A percentile compares a stretch with the other conserved stretches of the same genome.
phyloP scores from a whole-genome alignment of 1,140 invertebrate species.

The Magallana angulata region DNA sequence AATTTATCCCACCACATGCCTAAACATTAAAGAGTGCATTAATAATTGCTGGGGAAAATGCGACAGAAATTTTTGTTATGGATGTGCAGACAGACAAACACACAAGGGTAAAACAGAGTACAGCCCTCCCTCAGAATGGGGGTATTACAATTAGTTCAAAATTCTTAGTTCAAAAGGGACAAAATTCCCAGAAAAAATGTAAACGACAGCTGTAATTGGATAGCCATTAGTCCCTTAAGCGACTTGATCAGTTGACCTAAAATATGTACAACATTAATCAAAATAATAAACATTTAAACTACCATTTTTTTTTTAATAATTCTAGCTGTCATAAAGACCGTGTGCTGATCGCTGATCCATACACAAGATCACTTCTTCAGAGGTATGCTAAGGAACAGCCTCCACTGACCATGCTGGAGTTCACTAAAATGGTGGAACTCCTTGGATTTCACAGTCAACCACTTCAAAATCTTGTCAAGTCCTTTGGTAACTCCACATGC shows the following conservation, averaged over 20 bases:
- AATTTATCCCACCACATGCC: no score
- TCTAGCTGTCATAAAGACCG: not conserved
- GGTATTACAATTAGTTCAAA: not conserved
- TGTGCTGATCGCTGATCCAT: not conserved
- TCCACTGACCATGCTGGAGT: not conserved
- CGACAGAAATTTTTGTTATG: no score
- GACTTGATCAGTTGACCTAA: no score
- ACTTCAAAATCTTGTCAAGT: not conserved
- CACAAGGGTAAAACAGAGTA: not conserved
- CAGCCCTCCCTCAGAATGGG: not conserved
- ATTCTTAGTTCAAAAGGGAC: no score
- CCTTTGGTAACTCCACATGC: not conserved
- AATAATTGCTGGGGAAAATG: no score
- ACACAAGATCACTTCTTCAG: not conserved
- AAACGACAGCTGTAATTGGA: no score
- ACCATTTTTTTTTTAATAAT: not conserved
- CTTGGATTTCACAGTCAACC: not conserved
- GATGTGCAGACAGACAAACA: not conserved
- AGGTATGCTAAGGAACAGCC: not conserved
- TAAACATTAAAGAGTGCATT: no score
- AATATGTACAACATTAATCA: not conserved
- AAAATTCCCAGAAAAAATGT: no score
- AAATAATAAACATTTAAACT: not conserved
- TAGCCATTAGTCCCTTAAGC: no score
- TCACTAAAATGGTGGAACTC: not conserved